Conservation (phyloP, 2,797 vertebrate genomes). For the Heterohyrax brucei region DNA sequence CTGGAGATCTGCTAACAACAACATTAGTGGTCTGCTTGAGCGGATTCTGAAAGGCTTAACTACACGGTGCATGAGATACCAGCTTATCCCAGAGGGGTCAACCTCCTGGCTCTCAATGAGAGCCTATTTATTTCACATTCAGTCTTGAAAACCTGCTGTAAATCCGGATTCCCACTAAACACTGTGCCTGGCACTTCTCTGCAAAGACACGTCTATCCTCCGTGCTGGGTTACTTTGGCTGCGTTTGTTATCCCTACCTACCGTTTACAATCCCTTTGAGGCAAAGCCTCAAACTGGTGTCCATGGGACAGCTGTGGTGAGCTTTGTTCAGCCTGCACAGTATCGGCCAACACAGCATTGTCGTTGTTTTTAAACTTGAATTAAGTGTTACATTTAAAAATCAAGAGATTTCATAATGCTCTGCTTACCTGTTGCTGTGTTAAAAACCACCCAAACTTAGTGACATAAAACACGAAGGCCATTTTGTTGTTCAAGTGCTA, state of each 20-base stretch:
- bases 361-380: constrained; percentile 46
- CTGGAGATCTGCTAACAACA: not conserved
- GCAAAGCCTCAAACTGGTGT: not conserved
- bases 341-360: not conserved
- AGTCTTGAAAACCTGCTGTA: not conserved
- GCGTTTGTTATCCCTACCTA: not conserved
- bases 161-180: not conserved
- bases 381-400: constrained; percentile 18
- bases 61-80: not conserved
- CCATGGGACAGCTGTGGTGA: not conserved
- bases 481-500: not conserved
- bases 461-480: not conserved
- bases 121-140: not conserved
- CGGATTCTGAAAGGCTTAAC: not conserved
- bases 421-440: not conserved
- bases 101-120: not conserved
- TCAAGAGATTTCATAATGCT: not conserved
- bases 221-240: not conserved
- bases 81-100: not conserved
- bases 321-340: not conserved
- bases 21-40: not conserved
- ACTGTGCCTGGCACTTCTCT: not conserved
- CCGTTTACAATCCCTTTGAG: not conserved
- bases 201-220: not conserved
- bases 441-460: not conserved